These are phyloP conservation scores for Corythornis leucogaster DNA, from an alignment of 2,797 vertebrate species.

Conservation along the genomic window DNA sequence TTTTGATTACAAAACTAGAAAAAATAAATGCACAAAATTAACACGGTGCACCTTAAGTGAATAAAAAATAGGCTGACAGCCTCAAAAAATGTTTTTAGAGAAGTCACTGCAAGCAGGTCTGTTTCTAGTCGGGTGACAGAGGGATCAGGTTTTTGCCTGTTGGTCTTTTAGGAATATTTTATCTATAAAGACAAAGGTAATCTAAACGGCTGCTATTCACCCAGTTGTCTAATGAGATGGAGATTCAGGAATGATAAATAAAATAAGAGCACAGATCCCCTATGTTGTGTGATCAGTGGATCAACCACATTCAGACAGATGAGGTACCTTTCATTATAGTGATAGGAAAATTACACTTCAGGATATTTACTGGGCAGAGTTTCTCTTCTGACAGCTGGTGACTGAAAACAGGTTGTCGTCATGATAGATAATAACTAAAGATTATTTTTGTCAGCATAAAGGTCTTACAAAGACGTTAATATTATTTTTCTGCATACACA, in stretches of 20 bases:
- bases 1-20: not conserved
- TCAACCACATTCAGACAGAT: not conserved
- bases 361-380: not conserved
- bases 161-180: not conserved
- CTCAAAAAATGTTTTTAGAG: not conserved
- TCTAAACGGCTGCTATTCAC: not conserved
- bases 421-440: not conserved
- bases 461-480: not conserved
- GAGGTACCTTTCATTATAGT: not conserved
- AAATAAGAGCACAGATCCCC: not conserved
- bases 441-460: not conserved
- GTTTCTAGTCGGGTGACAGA: not conserved
- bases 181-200: not conserved
- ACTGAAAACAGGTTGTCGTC: not conserved
- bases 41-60: not conserved
- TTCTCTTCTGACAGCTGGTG: not conserved
- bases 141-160: not conserved
- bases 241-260: not conserved
- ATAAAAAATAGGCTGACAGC: slow-evolving; percentile 11
- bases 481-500: not conserved
- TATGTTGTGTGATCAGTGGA: not conserved
- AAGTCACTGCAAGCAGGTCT: not conserved
- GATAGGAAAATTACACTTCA: not conserved
- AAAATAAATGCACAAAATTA: not conserved
- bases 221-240: not conserved